A percentile compares a stretch with the other conserved stretches of the same genome.
phyloP scores from a whole-genome alignment of 1,140 invertebrate genomes.

The Drosophila pallidifrons region DNA sequence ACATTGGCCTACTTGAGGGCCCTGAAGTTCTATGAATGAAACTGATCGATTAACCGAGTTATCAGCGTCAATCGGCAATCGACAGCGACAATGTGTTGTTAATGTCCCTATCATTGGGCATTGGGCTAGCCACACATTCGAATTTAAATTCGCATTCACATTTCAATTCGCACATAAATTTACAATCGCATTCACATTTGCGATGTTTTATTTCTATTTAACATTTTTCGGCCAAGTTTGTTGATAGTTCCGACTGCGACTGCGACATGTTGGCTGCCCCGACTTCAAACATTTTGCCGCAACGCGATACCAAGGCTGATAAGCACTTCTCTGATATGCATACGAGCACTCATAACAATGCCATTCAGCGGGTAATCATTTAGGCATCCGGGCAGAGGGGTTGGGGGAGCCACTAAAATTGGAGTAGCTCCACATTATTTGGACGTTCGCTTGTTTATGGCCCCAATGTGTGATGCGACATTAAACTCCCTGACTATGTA shows the following conservation, averaged over 20 bases:
- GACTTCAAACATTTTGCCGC: slow-evolving; percentile 47
- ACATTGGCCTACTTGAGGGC: not conserved
- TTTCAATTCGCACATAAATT: not conserved
- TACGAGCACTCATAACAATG: slow-evolving; percentile 7
- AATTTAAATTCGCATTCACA: not conserved
- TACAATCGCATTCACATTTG: slow-evolving; percentile 3
- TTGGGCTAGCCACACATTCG: not conserved
- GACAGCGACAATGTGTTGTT: not conserved
- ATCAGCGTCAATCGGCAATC: slow-evolving; percentile 2
- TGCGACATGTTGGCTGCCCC: slow-evolving; percentile 11
- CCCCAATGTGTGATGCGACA: slow-evolving; percentile 19
- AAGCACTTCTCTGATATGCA: slow-evolving; percentile 36
- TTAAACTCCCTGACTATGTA: not conserved
- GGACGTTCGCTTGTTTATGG: slow-evolving; percentile 13
- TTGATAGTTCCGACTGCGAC: slow-evolving; percentile 25
- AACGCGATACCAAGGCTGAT: slow-evolving; percentile 37
- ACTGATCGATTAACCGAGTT: not conserved
- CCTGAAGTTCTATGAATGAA: slow-evolving; percentile 14
- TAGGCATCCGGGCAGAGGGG: not conserved
- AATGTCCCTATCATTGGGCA: slow-evolving; percentile 4
- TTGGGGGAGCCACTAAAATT: slow-evolving; percentile 7
- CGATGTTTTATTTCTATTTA: not conserved
- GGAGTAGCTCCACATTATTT: slow-evolving; percentile 12
- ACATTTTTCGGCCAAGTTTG: slow-evolving; percentile 16
- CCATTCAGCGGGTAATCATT: not conserved